Evolutionary conservation across 2,113 vertebrate species (phyloP), one percentile per base, ranked within the genome.

Genomic region (Melanostigma gelatinosum): DNA sequence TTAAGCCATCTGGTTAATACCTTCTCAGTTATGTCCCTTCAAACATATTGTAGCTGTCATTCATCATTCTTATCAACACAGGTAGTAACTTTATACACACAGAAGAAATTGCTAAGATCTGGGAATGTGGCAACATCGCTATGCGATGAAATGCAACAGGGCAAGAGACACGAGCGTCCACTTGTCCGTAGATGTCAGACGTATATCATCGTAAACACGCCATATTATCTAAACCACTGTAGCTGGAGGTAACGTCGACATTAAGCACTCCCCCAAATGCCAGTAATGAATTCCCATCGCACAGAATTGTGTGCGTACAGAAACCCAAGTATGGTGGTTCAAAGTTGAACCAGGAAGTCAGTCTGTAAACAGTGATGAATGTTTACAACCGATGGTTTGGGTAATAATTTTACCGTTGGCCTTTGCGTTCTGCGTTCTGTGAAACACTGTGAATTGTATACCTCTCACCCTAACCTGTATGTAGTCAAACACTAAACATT

Each of bases 301-400:
- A 27, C 29, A 29, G 22, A 24, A 36, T 40, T 11, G 12, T 8
- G 9, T 8, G 15, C 6, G 20, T 16, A n/a, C 55, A 52, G 20
- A 69, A 40, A 38, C 15, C 57, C 8, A 48, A 48, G 55, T 63
- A 66, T 40, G 70, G 62, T 20, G 74, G 36, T 36, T 83, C 66
- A 18, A 48, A 29, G 40, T 34, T 73, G 11, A 61, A 69, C 12
- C 36, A 67, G 57, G 32, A 74, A 44, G 40, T 63, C 24, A 9
- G 48, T 72, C 40, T 85, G 50, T 85, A 72, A 76, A 87, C 72
- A 77, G 6, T 36, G 67, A 55, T 79, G 54, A 44, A 75, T 71
- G 57, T 72, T 81, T 73, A 52, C 34, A 44, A 16, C 27, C 18
- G 55, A 55, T 60, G 61, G 60, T 67, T 86, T 66, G 27, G 44